phyloP scores from a whole-genome alignment of 2,797 vertebrate genomes.

The Morelia viridis region DNA sequence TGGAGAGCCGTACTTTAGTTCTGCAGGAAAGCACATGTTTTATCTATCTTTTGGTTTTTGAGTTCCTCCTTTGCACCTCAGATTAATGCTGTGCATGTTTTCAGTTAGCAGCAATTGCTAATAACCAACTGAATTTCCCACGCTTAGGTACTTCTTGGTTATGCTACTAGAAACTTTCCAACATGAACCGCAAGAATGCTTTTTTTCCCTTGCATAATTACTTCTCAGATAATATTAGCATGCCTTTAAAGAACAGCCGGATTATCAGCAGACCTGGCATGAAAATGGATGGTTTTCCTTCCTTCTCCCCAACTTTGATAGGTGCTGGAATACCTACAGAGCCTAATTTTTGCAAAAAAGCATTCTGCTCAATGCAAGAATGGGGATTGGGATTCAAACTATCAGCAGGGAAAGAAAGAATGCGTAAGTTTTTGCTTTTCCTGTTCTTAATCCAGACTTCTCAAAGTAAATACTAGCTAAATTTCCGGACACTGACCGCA shows the following conservation, averaged over 20 bases:
- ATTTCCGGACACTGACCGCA: not conserved
- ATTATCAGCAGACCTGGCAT: not conserved
- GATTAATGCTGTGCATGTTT: not conserved
- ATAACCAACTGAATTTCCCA: not conserved
- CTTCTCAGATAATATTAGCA: not conserved
- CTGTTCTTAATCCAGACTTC: not conserved
- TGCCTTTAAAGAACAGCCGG: not conserved
- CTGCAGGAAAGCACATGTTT: not conserved
- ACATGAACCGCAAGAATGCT: not conserved
- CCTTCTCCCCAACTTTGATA: not conserved
- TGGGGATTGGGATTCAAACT: not conserved
- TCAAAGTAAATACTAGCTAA: not conserved
- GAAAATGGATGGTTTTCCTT: not conserved
- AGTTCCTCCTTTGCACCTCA: not conserved
- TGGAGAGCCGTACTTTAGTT: not conserved
- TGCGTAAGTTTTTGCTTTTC: not conserved
- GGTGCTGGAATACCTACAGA: not conserved
- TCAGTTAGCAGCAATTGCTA: not conserved
- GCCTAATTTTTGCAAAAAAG: not conserved
- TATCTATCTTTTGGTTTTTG: not conserved
- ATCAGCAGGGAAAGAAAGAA: not conserved
- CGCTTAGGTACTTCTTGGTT: not conserved
- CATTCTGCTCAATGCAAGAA: conserved; percentile 6
- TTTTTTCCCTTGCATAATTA: not conserved
- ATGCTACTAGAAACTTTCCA: not conserved